Evolutionary conservation across 2,888 invertebrate species (phyloP).

Genomic region (Pelosia muscerda): DNA sequence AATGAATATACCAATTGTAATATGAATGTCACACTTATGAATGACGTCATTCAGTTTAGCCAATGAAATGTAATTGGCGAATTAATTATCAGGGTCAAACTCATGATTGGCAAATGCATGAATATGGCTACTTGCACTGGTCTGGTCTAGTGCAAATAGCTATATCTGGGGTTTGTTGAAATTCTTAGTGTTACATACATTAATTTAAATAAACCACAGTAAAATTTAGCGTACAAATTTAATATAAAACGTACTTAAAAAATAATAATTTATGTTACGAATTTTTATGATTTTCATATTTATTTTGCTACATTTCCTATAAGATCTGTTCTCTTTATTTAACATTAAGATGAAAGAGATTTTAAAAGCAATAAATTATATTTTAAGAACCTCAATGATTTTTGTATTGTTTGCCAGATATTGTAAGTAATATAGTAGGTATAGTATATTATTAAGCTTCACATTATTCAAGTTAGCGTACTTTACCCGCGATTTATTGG

Average conservation of each 20-base stretch:
- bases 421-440: no score
- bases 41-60: not conserved
- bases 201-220: slow-evolving; percentile 19
- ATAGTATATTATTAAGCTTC: not conserved
- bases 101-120: not conserved
- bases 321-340: slow-evolving; percentile 9
- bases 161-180: no score
- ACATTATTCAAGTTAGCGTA: not conserved
- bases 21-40: not conserved
- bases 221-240: slow-evolving; percentile 10
- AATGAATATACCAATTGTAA: no score
- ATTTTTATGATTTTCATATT: slow-evolving; percentile 19
- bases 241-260: slow-evolving; percentile 20
- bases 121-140: no score
- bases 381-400: slow-evolving; percentile 12
- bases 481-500: not conserved
- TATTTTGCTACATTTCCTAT: slow-evolving; percentile 12
- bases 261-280: slow-evolving; percentile 24
- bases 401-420: slow-evolving; percentile 10
- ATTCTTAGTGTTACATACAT: not conserved
- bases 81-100: not conserved
- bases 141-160: no score
- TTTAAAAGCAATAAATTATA: slow-evolving; percentile 20
- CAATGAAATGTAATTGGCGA: not conserved
- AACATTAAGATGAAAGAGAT: slow-evolving; percentile 7